A percentile compares a stretch with the other conserved stretches of the same genome.
These are phyloP conservation scores for Tinea trinotella DNA, from an alignment of 2,888 invertebrate species.

Conservation along the genomic window DNA sequence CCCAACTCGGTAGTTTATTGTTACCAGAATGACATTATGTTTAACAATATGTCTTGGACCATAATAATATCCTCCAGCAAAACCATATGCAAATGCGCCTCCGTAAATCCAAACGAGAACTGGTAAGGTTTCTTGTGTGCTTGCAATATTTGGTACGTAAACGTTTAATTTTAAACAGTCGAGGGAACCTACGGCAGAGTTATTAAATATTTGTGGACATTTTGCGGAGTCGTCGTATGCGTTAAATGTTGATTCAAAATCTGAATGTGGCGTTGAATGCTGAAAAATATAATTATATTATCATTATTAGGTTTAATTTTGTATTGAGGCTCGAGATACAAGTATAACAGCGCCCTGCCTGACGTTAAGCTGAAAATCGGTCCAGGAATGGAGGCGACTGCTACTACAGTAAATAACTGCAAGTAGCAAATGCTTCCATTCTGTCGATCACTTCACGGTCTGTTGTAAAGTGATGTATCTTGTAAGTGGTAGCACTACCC, in stretches of 20 bases:
- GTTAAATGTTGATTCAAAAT: constrained; percentile 26
- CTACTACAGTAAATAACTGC: too few species aligned
- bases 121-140: constrained; percentile 30
- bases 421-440: too few species aligned
- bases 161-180: constrained; percentile 79
- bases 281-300: constrained; percentile 20
- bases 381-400: too few species aligned
- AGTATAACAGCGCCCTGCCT: too few species aligned
- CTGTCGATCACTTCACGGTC: too few species aligned
- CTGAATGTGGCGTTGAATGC: constrained; percentile 24
- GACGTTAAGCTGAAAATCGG: too few species aligned
- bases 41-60: constrained; percentile 39
- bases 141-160: constrained; percentile 56
- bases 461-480: too few species aligned
- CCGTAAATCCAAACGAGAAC: constrained; percentile 52
- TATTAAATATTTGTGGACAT: constrained; percentile 47
- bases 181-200: constrained; percentile 43
- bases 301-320: neutral
- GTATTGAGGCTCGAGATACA: too few species aligned
- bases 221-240: constrained; percentile 39
- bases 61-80: constrained; percentile 28
- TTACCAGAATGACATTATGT: constrained; percentile 41
- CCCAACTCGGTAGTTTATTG: constrained; percentile 44
- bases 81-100: constrained; percentile 41
- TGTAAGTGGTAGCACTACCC: too few species aligned